Conservation (phyloP, 2,888 invertebrate genomes). For the Hirtodrosophila histrioides region DNA sequence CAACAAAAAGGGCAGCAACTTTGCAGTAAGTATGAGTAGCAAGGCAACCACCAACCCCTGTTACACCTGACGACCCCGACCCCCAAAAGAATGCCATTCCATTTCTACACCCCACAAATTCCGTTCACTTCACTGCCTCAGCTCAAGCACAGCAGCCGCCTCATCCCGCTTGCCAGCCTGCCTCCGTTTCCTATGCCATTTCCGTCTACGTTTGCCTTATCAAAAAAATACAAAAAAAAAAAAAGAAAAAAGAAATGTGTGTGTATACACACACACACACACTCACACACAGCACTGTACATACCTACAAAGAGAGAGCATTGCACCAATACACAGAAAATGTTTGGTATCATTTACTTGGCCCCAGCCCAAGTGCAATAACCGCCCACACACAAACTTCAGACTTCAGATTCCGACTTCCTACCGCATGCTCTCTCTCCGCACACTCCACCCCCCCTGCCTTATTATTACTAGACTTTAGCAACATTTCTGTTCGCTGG, state of each 20-base stretch:
- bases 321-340: conserved; percentile 60
- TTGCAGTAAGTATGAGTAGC: conserved; percentile 76
- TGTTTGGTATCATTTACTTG: conserved; percentile 72
- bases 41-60: conserved; percentile 31
- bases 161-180: conserved; percentile 17
- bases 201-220: conserved; percentile 73
- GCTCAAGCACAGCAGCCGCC: conserved; percentile 58
- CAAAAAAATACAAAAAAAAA: conserved; percentile 53
- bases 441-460: background rate
- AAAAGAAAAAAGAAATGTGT: conserved; percentile 36
- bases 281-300: conserved; percentile 3
- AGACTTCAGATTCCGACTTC: conserved; percentile 24
- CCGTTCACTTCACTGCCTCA: conserved; percentile 69
- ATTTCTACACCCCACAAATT: conserved; percentile 57
- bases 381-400: conserved; percentile 30
- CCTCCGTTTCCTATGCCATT: conserved; percentile 68
- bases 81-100: conserved; percentile 40
- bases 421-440: background rate
- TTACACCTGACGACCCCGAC: conserved; percentile 51
- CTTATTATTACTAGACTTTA: conserved; percentile 27
- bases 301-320: conserved; percentile 37
- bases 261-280: conserved; percentile 34
- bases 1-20: conserved; percentile 40
- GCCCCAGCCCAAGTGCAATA: conserved; percentile 61
- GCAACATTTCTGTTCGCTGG: conserved; percentile 27